Evolutionary conservation across 2,888 invertebrate genomes (phyloP).

Genomic region (Meiosimyza platycephala): DNA sequence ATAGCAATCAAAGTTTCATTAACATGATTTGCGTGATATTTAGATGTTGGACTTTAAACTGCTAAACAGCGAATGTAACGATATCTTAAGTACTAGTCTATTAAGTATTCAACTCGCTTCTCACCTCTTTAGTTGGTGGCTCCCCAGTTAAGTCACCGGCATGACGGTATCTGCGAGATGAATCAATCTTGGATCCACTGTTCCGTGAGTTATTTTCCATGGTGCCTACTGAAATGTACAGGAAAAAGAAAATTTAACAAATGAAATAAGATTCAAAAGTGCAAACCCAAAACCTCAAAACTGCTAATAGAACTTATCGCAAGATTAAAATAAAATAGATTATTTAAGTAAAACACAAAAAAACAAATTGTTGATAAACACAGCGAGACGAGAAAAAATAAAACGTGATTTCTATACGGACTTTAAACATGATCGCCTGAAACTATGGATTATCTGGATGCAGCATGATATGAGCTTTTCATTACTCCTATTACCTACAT

Average conservation of each 20-base stretch:
- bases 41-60: neutral
- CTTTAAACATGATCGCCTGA: too few relatives aligned
- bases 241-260: neutral
- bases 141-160: constrained; percentile 63
- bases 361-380: too few relatives aligned
- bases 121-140: constrained; percentile 56
- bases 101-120: constrained; percentile 26
- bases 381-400: too few relatives aligned
- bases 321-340: neutral
- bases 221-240: constrained; percentile 32
- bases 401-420: too few relatives aligned
- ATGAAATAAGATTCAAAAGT: too few relatives aligned
- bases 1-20: too few relatives aligned
- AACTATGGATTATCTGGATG: too few relatives aligned
- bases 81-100: neutral
- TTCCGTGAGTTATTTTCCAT: constrained; percentile 40
- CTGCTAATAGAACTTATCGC: neutral
- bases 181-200: constrained; percentile 38
- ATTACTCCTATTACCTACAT: too few relatives aligned
- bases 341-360: neutral
- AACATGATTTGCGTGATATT: neutral
- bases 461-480: too few relatives aligned
- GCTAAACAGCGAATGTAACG: neutral
- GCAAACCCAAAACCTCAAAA: neutral
- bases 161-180: constrained; percentile 56